Base-by-base conservation (phyloP, 2,888 invertebrate genomes). In the Leucophora obtusa region DNA sequence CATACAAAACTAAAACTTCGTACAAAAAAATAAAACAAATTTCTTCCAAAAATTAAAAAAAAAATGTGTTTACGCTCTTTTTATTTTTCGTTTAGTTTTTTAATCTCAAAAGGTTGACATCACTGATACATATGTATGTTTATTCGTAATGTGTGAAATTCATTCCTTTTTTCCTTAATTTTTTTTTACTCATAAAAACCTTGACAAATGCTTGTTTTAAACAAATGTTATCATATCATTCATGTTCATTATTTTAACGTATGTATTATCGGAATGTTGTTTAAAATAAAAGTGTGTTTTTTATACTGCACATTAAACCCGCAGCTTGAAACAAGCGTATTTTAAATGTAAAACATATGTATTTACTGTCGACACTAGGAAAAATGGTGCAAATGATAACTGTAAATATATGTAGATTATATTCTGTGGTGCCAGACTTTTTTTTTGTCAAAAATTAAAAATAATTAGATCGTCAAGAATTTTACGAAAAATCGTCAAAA, bases 161-260 rank as follows among this genome's bases (percentile, higher is more conserved):
- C 8, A 35, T 35, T 38, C 38, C 11, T 38, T 38, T 10, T 38
- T 38, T 38, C 11, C 11, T 5, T 11, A 38, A 11, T 38, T 38
- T 38, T 38, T 38, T 38, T 38, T 38, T 1, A 38, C 38, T 38
- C 38, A 1, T 38, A 38, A 38, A 38, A 38, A 11, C 38, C 38
- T n/a, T 47, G 43, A n/a, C n/a, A 47, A 47, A 38, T 38, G 43
- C n/a, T 47, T 47, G 14, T n/a, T 47, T 47, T 47, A n/a, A n/a
- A n/a, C 10, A 11, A n/a, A 47, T n/a, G 43, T 47, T 47, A 47
- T 47, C n/a, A 47, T 47, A 47, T 47, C 43, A 47, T 14, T 47
- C n/a, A 47, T 47, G 43, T n/a, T 47, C 43, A 11, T n/a, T n/a
- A 47, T 47, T 14, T 47, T 4, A 47, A 47, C 43, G n/a, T 14